Conservation (phyloP, 2,888 invertebrate genomes). For the Yponomeuta malinellus region DNA sequence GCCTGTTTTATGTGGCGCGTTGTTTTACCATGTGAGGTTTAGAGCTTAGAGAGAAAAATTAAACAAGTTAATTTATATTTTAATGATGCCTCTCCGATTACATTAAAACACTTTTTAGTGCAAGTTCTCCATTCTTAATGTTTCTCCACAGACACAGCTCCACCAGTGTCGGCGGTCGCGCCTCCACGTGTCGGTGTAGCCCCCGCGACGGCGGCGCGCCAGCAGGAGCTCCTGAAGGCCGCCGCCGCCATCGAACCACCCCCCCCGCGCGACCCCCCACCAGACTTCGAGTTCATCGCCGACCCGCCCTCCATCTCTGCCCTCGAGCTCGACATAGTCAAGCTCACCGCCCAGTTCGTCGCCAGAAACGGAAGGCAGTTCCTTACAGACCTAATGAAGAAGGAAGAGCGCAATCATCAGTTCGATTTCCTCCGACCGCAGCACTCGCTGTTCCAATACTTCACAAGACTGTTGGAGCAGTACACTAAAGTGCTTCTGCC, state of each 20-base stretch:
- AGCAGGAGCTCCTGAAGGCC: conserved; percentile 90
- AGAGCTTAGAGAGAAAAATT: too few relatives aligned
- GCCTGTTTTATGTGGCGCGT: too few relatives aligned
- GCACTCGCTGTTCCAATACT: conserved; percentile 98
- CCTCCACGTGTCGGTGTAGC: conserved; percentile 75
- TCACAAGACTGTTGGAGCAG: conserved; percentile 97
- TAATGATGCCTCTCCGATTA: too few relatives aligned
- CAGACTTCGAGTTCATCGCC: conserved; percentile 94
- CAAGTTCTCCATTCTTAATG: too few relatives aligned
- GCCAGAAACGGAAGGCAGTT: conserved; percentile 99
- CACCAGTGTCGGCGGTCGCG: conserved; percentile 25
- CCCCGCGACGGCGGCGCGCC: conserved; percentile 87
- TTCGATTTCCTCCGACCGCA: conserved; percentile 99
- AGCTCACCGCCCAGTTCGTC: conserved; percentile 98
- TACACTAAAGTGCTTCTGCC: conserved; percentile 98
- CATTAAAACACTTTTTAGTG: too few relatives aligned
- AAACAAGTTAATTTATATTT: too few relatives aligned
- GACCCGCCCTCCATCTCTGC: conserved; percentile 99
- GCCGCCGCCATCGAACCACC: conserved; percentile 91
- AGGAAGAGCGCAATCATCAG: conserved; percentile 98
- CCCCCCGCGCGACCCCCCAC: conserved; percentile 93
- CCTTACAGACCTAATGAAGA: conserved; percentile 97
- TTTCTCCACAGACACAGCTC: conserved; percentile 27
- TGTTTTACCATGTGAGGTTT: too few relatives aligned
- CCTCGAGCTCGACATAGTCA: conserved; percentile 97